Conservation (phyloP, 2,797 vertebrate species). For the Spinus pinus region DNA sequence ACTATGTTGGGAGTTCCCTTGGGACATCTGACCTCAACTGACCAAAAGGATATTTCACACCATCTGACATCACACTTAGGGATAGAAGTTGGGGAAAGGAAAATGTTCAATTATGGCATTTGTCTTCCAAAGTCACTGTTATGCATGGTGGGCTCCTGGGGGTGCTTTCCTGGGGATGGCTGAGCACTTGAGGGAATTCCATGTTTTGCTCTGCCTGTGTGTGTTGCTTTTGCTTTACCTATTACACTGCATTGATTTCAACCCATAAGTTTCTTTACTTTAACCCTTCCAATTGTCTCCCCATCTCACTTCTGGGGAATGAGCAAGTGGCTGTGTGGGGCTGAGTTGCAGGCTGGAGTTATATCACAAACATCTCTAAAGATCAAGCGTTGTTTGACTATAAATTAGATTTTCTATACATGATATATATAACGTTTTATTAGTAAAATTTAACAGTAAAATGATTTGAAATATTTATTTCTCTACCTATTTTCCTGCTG, state of each 20-base stretch:
- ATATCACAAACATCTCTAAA: background rate
- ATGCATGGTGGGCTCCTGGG: accelerated
- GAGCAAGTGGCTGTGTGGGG: background rate
- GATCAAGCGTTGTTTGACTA: background rate
- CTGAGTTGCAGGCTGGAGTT: background rate
- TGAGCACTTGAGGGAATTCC: background rate
- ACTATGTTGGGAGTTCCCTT: accelerated
- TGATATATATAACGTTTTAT: background rate
- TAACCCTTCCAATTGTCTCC: background rate
- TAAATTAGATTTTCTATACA: background rate
- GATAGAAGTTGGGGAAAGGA: background rate
- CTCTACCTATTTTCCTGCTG: background rate
- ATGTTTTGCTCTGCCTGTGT: background rate
- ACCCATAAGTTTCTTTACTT: background rate
- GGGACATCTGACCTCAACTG: background rate
- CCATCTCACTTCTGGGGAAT: background rate
- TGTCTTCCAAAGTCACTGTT: accelerated
- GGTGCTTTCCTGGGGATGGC: background rate
- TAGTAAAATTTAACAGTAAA: background rate
- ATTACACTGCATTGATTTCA: background rate
- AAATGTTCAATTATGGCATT: background rate
- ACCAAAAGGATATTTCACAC: background rate
- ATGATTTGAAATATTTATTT: background rate
- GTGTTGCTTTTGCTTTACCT: accelerated
- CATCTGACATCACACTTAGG: background rate